Evolutionary conservation across 1,140 invertebrate genomes (phyloP).

Genomic region (Alviniconcha marisindica): DNA sequence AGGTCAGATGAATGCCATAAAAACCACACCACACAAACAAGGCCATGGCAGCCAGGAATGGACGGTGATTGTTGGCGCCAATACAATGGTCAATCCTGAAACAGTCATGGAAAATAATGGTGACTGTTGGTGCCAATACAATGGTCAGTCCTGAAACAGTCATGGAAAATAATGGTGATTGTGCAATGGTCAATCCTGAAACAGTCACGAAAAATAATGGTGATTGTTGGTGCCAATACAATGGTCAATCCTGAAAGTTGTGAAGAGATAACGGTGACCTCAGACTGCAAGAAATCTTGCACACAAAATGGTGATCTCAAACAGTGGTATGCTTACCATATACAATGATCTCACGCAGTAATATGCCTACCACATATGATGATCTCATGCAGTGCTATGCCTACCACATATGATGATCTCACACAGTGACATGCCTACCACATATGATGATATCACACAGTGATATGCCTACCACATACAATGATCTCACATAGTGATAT

Average conservation of each 20-base stretch:
- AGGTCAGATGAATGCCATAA: conserved; percentile 68
- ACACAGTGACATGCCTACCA: too few species aligned
- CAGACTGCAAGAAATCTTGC: background rate
- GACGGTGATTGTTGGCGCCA: conserved; percentile 66
- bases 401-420: too few species aligned
- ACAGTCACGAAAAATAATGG: conserved; percentile 42
- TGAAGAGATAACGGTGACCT: conserved; percentile 50
- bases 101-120: conserved; percentile 42
- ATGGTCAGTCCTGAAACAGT: conserved; percentile 67
- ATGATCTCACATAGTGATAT: too few species aligned
- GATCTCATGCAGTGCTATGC: too few species aligned
- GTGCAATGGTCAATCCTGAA: conserved; percentile 71
- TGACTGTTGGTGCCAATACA: conserved; percentile 72
- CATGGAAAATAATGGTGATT: conserved; percentile 62
- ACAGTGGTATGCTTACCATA: too few species aligned
- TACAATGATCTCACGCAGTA: too few species aligned
- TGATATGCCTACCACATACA: too few species aligned
- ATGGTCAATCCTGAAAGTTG: conserved; percentile 67
- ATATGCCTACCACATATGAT: too few species aligned
- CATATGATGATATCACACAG: too few species aligned
- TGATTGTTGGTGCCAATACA: conserved; percentile 72
- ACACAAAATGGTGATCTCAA: too few species aligned
- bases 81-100: conserved; percentile 72
- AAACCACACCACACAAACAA: conserved; percentile 66
- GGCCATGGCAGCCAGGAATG: conserved; percentile 65